Percentiles rank a stretch among this genome's conserved stretches.
Conservation (phyloP, 2,113 vertebrate species). For the Eupsittula cactorum region DNA sequence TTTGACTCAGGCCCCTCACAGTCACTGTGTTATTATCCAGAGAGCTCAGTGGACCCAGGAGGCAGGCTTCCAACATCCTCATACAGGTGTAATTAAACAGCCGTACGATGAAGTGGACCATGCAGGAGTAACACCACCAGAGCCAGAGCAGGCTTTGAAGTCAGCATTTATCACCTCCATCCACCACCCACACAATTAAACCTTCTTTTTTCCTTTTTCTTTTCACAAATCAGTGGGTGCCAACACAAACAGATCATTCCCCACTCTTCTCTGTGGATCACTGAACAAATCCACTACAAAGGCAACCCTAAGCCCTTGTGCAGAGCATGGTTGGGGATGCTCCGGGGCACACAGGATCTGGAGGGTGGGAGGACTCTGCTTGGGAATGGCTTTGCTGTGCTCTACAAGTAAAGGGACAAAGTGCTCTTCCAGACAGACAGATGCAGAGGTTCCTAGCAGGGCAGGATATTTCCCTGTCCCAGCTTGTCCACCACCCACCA, state of each 20-base stretch:
- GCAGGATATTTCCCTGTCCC: not conserved
- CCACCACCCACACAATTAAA: not conserved
- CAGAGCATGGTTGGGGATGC: rapidly evolving
- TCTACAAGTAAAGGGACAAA: not conserved
- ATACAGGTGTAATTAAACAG: not conserved
- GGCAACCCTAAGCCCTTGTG: not conserved
- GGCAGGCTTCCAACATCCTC: not conserved
- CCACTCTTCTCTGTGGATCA: not conserved
- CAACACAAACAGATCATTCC: not conserved
- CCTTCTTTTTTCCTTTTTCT: not conserved
- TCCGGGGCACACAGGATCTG: rapidly evolving
- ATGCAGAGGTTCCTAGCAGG: not conserved
- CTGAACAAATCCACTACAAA: not conserved
- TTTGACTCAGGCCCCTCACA: not conserved
- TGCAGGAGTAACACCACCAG: not conserved
- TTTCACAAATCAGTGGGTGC: not conserved
- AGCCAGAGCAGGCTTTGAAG: not conserved
- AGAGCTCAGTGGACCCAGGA: not conserved
- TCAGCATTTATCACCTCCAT: not conserved
- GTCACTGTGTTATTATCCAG: not conserved
- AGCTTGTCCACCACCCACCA: not conserved
- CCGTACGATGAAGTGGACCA: not conserved
- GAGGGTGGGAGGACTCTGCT: not conserved
- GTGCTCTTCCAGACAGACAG: not conserved
- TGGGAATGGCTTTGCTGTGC: rapidly evolving